Percentiles rank a stretch among this genome's conserved stretches.
phyloP scores from a whole-genome alignment of 2,888 invertebrate genomes.

The Criorhina ranunculi region DNA sequence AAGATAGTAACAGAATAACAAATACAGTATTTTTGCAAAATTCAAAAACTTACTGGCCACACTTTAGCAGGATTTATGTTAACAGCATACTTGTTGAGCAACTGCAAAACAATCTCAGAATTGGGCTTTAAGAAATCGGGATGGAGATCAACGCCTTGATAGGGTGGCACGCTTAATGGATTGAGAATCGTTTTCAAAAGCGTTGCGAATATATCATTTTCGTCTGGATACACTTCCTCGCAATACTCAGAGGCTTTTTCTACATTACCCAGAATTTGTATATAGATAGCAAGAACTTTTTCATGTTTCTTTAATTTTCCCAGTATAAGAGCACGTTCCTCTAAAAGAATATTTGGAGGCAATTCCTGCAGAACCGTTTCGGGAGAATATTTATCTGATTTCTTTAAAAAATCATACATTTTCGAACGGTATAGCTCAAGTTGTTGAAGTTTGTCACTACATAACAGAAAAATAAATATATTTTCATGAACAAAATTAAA shows the following conservation, averaged over 20 bases:
- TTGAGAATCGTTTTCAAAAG: conserved; percentile 85
- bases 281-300: conserved; percentile 96
- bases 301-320: conserved; percentile 96
- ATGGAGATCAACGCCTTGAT: conserved; percentile 84
- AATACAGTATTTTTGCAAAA: neutral
- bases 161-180: conserved; percentile 84
- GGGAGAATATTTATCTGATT: conserved; percentile 92
- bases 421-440: conserved; percentile 85
- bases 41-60: conserved; percentile 80
- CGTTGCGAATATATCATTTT: conserved; percentile 81
- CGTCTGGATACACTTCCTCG: conserved; percentile 87
- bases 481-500: neutral
- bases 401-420: conserved; percentile 91
- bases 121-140: conserved; percentile 89
- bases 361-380: conserved; percentile 95
- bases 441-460: conserved; percentile 77
- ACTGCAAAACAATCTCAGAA: conserved; percentile 90
- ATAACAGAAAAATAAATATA: neutral
- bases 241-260: conserved; percentile 94
- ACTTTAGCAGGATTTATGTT: conserved; percentile 93
- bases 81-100: conserved; percentile 93
- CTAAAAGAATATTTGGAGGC: conserved; percentile 92
- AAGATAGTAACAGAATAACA: conserved; percentile 38
- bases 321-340: conserved; percentile 97
- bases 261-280: conserved; percentile 93